These are phyloP conservation scores for Thereva nobilitata DNA, from an alignment of 2,888 invertebrate genomes.

Conservation along the genomic window DNA sequence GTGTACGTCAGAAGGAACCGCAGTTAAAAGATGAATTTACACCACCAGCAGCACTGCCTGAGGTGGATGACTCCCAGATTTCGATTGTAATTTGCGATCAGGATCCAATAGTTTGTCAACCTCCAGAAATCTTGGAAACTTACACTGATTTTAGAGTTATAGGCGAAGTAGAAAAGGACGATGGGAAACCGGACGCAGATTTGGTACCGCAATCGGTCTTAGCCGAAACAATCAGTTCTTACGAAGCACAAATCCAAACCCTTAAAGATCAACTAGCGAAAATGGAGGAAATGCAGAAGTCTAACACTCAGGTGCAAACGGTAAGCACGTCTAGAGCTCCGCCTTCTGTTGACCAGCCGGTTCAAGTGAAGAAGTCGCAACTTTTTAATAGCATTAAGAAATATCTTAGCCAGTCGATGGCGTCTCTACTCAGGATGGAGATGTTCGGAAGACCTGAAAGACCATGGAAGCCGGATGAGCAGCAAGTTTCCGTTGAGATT, in stretches of 20 bases:
- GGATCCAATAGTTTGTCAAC: too few relatives aligned
- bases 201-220: too few relatives aligned
- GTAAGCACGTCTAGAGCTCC: slow-evolving; percentile 41
- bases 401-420: slow-evolving; percentile 54
- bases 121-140: too few relatives aligned
- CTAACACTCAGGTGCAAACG: slow-evolving; percentile 32
- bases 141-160: too few relatives aligned
- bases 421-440: slow-evolving; percentile 56
- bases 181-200: background rate
- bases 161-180: background rate
- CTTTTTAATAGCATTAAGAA: slow-evolving; percentile 55
- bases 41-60: background rate
- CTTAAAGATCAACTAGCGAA: slow-evolving; percentile 23
- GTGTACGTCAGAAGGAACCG: background rate
- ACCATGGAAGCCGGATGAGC: slow-evolving; percentile 54
- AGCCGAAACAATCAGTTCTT: slow-evolving; percentile 14
- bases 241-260: background rate
- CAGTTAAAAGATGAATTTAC: background rate
- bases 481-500: slow-evolving; percentile 50
- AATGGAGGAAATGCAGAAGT: background rate
- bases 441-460: slow-evolving; percentile 55
- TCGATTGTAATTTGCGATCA: too few relatives aligned
- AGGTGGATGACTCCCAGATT: too few relatives aligned
- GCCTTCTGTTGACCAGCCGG: background rate
- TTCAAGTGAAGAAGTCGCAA: slow-evolving; percentile 49